A percentile compares a stretch with the other conserved stretches of the same genome.
These are phyloP conservation scores for Callionymus lyra DNA, from an alignment of 2,113 vertebrate genomes.

Conservation along the genomic window DNA sequence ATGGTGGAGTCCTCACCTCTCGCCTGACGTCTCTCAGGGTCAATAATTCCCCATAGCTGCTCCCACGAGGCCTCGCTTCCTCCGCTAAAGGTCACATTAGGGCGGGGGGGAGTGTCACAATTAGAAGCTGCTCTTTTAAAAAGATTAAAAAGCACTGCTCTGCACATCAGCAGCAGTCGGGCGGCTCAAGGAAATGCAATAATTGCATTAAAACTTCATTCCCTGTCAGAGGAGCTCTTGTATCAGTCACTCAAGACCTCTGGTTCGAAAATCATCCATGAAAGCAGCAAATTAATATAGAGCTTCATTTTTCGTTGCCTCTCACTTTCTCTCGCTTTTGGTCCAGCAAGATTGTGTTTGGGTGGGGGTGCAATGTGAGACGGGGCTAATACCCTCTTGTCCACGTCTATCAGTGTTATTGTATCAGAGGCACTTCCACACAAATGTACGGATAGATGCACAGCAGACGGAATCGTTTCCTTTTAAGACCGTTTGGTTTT, in stretches of 20 bases:
- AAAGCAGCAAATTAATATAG: slow-evolving; percentile 96
- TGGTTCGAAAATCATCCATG: slow-evolving; percentile 84
- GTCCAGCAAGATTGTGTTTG: slow-evolving; percentile 82
- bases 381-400: slow-evolving; percentile 87
- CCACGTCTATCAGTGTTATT: slow-evolving; percentile 97
- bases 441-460: slow-evolving; percentile 94
- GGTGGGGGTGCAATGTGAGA: slow-evolving; percentile 83
- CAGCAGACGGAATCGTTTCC: slow-evolving; percentile 97
- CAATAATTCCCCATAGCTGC: slow-evolving; percentile 49
- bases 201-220: slow-evolving; percentile 81
- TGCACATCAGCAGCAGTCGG: slow-evolving; percentile 46
- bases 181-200: slow-evolving; percentile 69
- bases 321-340: slow-evolving; percentile 56
- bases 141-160: slow-evolving; percentile 65
- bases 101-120: slow-evolving; percentile 64
- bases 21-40: slow-evolving; percentile 52
- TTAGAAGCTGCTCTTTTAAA: slow-evolving; percentile 65
- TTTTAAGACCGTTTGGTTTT: slow-evolving; percentile 77
- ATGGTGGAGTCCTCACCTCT: slow-evolving; percentile 32
- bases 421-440: slow-evolving; percentile 94
- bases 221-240: slow-evolving; percentile 64
- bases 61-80: slow-evolving; percentile 53
- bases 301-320: slow-evolving; percentile 82
- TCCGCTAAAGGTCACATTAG: slow-evolving; percentile 61
- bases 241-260: slow-evolving; percentile 81